Evolutionary conservation across 37 sponge, comb jelly and placozoan genomes (phyloP), one percentile per base, ranked within the genome.

Genomic region (Cliona cf. orientalis): DNA sequence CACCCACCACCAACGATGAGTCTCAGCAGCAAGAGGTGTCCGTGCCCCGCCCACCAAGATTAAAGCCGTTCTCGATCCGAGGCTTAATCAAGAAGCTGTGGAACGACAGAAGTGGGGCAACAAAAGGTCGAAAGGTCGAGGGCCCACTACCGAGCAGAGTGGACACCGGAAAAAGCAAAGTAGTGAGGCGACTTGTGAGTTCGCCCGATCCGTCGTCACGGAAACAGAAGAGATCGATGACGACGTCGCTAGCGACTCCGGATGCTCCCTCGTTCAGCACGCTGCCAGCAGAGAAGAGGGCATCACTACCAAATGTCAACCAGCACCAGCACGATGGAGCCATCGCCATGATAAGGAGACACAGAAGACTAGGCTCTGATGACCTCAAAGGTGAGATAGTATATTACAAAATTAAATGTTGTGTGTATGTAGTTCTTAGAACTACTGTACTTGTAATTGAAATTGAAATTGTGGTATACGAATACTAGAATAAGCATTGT

Each of bases 31-130:
- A 39, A 9, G 44, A 39, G 37, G 12, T 6, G 2, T 7, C 17
- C 36, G 33, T 7, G 4, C 36, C 2, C 33, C 67, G 75, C 11
- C 85, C 85, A 29, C 85, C 85, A 33, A 46, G 85, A 6, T 7
- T 69, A 1, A 66, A 68, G 60, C 49, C 25, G 40, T 84, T 84
- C 60, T 76, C 71, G 28, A 49, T 62, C 35, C 42, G 63, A 33
- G 60, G 73, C 42, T 19, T 79, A 41, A 14, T 78, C 26, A 67
- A 78, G 65, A 58, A 68, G 49, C 46, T 79, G 5, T 53, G 61
- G 35, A 69, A 38, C 46, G 49, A 72, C 9, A 55, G 49, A 9
- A 72, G 46, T 4, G 34, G 55, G 33, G 5, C 45, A 25, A n/a
- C n/a, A n/a, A 31, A 28, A 19, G 60, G 29, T 17, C 4, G 39